Conservation (phyloP, 2,113 vertebrate genomes). For the Ctenomys sociabilis region DNA sequence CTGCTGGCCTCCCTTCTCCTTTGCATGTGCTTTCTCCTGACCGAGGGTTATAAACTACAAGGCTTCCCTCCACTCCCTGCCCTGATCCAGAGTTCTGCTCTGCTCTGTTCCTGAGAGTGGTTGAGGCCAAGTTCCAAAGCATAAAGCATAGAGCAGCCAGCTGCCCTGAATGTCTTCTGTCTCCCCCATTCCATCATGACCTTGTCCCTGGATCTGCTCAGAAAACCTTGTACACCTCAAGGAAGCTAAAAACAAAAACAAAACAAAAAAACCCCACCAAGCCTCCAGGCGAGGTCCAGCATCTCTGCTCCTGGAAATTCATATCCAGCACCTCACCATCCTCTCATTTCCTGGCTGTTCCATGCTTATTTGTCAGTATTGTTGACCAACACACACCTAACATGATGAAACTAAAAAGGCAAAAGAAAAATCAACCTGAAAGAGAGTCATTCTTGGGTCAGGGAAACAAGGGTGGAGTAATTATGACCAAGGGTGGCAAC, state of each 20-base stretch:
- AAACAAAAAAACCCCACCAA: background rate
- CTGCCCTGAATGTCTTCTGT: background rate
- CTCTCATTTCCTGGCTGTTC: background rate
- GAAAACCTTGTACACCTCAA: background rate
- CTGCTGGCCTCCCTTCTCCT: background rate
- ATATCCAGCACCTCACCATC: background rate
- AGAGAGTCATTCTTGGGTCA: background rate
- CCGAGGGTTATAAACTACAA: background rate
- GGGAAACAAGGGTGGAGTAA: background rate
- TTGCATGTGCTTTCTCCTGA: background rate
- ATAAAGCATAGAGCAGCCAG: background rate
- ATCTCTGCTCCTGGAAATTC: background rate
- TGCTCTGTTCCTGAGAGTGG: background rate
- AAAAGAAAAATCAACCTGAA: background rate
- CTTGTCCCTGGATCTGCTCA: background rate
- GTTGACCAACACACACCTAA: background rate
- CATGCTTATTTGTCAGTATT: background rate
- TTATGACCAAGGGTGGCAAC: background rate
- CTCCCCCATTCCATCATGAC: background rate
- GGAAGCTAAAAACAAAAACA: background rate
- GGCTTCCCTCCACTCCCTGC: background rate
- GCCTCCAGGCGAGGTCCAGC: background rate
- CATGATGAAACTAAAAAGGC: background rate
- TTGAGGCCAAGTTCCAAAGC: background rate
- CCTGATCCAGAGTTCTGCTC: background rate